Conservation (phyloP, 2,113 vertebrate genomes). For the Eptatretus burgeri region DNA sequence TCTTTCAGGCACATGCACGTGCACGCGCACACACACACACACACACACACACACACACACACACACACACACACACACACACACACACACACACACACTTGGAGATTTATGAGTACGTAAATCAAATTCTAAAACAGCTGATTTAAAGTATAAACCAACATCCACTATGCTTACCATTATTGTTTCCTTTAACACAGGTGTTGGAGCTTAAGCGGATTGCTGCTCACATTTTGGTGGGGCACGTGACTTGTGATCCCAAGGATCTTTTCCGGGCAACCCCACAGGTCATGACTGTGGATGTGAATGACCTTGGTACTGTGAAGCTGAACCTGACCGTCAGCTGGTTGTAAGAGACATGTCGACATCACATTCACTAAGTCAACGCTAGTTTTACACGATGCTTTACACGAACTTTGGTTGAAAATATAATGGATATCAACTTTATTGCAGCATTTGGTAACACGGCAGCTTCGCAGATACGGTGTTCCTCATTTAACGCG, state of each 20-base stretch:
- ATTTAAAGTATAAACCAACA: not conserved
- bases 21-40: not conserved
- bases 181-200: slow-evolving; percentile 25
- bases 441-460: no score
- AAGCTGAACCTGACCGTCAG: slow-evolving; percentile 89
- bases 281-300: slow-evolving; percentile 78
- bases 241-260: slow-evolving; percentile 88
- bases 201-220: slow-evolving; percentile 78
- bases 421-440: no score
- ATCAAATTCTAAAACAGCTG: no score
- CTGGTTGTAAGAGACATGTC: slow-evolving; percentile 53
- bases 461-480: no score
- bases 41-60: not conserved
- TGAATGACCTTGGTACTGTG: slow-evolving; percentile 87
- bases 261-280: slow-evolving; percentile 77
- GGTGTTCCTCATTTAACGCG: no score
- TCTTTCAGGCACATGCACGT: not conserved
- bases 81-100: not conserved
- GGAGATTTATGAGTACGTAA: not conserved
- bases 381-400: no score
- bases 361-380: not conserved
- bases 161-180: not conserved
- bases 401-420: no score
- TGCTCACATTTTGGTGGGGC: slow-evolving; percentile 67
- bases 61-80: not conserved